Conservation (phyloP, 2,797 vertebrate species). For the Menidia menidia region DNA sequence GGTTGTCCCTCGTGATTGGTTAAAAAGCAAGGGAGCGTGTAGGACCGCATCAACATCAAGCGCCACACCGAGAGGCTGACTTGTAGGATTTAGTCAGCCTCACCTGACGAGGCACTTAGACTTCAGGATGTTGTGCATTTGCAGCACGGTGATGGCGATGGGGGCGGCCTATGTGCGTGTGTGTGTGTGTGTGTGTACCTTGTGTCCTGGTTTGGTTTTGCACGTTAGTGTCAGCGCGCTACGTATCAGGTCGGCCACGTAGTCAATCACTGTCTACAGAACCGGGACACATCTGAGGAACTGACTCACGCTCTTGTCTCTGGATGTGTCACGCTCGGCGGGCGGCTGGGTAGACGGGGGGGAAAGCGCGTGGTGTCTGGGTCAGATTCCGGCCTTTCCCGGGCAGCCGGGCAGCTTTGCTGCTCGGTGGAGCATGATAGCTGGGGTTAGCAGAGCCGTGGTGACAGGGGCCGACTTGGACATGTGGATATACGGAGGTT, state of each 20-base stretch:
- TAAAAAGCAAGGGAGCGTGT: conserved; percentile 31
- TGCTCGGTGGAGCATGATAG: conserved; percentile 69
- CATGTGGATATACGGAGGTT: conserved; percentile 50
- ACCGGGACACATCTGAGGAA: conserved; percentile 31
- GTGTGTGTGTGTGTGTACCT: not conserved
- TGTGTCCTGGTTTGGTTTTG: conserved; percentile 46
- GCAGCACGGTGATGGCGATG: not conserved
- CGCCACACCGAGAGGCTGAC: conserved; percentile 42
- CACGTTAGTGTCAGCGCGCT: conserved; percentile 56
- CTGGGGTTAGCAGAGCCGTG: conserved; percentile 65
- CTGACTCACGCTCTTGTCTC: conserved; percentile 52
- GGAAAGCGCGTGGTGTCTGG: conserved; percentile 43
- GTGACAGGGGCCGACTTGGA: conserved; percentile 60
- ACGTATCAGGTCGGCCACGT: conserved; percentile 49
- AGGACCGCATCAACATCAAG: conserved; percentile 35
- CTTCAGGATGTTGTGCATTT: conserved; percentile 20
- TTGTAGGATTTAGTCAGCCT: conserved; percentile 53
- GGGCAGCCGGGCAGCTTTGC: conserved; percentile 64
- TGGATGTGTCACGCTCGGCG: conserved; percentile 50
- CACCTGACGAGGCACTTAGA: conserved; percentile 35
- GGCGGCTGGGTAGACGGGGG: conserved; percentile 22
- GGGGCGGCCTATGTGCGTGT: too few relatives aligned
- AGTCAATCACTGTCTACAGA: conserved; percentile 52
- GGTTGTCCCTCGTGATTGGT: conserved; percentile 40
- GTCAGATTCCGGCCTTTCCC: conserved; percentile 43